These are phyloP conservation scores for Amphiprion clarkii DNA, from an alignment of 2,797 vertebrate species.

Conservation along the genomic window DNA sequence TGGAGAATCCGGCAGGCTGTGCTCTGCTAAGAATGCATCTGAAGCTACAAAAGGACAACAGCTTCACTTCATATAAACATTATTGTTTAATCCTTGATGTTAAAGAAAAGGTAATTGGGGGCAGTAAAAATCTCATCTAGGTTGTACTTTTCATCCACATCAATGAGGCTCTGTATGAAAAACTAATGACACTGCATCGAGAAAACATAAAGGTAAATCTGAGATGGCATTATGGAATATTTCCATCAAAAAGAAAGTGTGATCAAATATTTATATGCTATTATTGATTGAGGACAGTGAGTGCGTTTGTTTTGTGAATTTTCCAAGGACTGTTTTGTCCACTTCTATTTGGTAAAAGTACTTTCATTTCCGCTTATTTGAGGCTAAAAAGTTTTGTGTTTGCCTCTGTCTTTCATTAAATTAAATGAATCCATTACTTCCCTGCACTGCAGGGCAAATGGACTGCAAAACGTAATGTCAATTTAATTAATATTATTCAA, in stretches of 20 bases:
- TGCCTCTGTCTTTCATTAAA: too few relatives aligned
- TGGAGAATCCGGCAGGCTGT: constrained; percentile 41
- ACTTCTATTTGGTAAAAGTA: too few relatives aligned
- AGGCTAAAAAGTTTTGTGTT: too few relatives aligned
- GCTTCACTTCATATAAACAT: constrained; percentile 30
- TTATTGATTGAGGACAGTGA: too few relatives aligned
- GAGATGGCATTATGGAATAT: not conserved
- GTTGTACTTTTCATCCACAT: constrained; percentile 19
- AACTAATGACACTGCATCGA: not conserved
- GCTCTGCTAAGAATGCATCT: constrained; percentile 24
- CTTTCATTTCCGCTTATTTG: too few relatives aligned
- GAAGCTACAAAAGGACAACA: constrained; percentile 38
- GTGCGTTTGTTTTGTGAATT: too few relatives aligned
- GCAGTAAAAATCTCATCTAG: constrained; percentile 26
- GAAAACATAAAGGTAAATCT: not conserved
- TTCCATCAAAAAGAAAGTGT: not conserved
- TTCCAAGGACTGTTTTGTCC: too few relatives aligned
- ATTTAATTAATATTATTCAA: too few relatives aligned
- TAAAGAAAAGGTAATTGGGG: constrained; percentile 23
- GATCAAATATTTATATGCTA: not conserved
- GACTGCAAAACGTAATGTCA: too few relatives aligned
- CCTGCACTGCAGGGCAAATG: too few relatives aligned
- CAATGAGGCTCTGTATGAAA: not conserved
- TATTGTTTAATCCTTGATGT: constrained; percentile 35
- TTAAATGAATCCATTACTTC: too few relatives aligned